Evolutionary conservation across 2,797 vertebrate species (phyloP), one percentile per base, ranked within the genome.

Genomic region (Cottoperca gobio): DNA sequence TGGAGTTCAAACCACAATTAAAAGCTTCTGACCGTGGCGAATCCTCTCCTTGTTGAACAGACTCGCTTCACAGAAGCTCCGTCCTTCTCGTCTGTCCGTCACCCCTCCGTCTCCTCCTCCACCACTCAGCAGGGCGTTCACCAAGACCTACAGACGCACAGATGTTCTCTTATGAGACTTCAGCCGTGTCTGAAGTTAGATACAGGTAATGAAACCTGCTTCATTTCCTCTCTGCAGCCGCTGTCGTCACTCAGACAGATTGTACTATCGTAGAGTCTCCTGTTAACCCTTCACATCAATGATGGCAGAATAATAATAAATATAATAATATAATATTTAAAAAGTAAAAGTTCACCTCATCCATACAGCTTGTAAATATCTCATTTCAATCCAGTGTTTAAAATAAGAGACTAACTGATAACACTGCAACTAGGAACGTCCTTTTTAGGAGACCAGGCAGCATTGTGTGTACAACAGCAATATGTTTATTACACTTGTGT

Each of bases 51-150:
- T 95, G 85, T 93, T 94, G 80, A 97, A 96, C 48, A 94, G 90
- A 82, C 97, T 98, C 46, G 96, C 97, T 88, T 98, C 97, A 74
- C 98, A 99, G 93, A 96, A 95, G 67, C 88, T 94, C 17, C 96
- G 94, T 61, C 95, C 95, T 46, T 94, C 96, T 39, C 16, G 65
- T 52, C 78, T 70, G 40, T 92, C 88, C 0, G 60, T 83, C 81
- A 81, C 65, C 1, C 78, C 89, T 31, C 81, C 88, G 17, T 95
- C 95, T 54, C 92, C 90, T 63, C 96, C 96, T 0, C 95, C 93
- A 3, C 83, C 92, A 42, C 95, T 97, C 46, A 99, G 93, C 78
- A 99, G 93, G 1, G 95, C 93, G 57, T 93, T 94, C 2, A 95
- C 95, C 80, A 99, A 95, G 35, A 98, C 95, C 1, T 94, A 21